Base-by-base conservation (phyloP, 2,113 vertebrate genomes). In the Melanocharis versteri region DNA sequence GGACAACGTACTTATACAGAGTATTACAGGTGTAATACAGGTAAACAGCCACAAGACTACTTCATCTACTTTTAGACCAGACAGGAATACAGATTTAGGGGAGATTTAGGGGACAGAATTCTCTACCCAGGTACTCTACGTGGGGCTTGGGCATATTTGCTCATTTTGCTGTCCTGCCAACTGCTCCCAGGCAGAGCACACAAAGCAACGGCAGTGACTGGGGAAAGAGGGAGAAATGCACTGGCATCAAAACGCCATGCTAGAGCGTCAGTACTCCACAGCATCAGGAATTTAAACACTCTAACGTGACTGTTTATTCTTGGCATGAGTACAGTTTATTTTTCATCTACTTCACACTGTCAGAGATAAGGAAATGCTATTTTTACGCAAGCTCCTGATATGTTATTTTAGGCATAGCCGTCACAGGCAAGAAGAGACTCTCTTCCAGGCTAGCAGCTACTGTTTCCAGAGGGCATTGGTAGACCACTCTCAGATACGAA, bases 311-410 rank as follows among this genome's bases (percentile, higher is more conserved):
- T 87, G 27, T 84, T 85, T 85, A 94, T 77, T 93, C 94, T 80
- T 93, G 90, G 94, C 85, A 48, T 3, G 23, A 61, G 57, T 57
- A 50, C 14, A 2, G 85, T 70, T 95, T 77, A 86, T 85, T 96
- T 95, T 95, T 93, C 85, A 73, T 70, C 85, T 80, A 68, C 95
- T 95, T 95, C 79, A 91, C 78, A 58, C 76, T 51, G 60, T n/a
- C 33, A 68, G 51, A 94, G 93, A 97, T 96, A 96, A 95, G 89
- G 44, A 35, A 93, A 85, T 7, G 71, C 93, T 87, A 96, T 96
- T 96, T 94, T 91, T 83, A 80, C n/a, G 27, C 62, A 65, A 85
- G 91, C 47, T 91, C 90, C 50, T 22, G 57, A 83, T 69, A 68
- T 0, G 82, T 85, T 96, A 96, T 94, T 96, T 96, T 92, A 89